These are phyloP conservation scores for Tetraneura akinire DNA, from an alignment of 1,140 invertebrate genomes.

Conservation along the genomic window DNA sequence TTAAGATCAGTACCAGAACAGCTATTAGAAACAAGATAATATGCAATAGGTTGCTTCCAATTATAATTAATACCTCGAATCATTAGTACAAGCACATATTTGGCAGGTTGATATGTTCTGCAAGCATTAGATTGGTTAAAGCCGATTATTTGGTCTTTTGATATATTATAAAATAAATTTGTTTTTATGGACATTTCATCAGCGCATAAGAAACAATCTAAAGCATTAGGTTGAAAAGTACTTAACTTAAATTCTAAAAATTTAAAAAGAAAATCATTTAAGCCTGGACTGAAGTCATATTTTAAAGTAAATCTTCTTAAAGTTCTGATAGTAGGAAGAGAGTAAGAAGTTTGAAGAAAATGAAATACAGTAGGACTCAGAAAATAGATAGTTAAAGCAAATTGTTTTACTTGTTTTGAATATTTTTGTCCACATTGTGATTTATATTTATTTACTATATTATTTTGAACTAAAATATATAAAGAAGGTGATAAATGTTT, in stretches of 20 bases:
- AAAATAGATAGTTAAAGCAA: too few relatives aligned
- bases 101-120: constrained; percentile 10
- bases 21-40: constrained; percentile 10
- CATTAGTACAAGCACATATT: constrained; percentile 16
- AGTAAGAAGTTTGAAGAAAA: not conserved
- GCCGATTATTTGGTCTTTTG: constrained; percentile 4
- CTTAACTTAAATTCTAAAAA: constrained; percentile 10
- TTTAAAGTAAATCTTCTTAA: constrained; percentile 3
- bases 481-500: not conserved
- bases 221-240: not conserved
- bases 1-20: not conserved
- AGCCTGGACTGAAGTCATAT: not conserved
- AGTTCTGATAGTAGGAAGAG: not conserved
- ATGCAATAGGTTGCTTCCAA: constrained; percentile 41
- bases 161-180: not conserved
- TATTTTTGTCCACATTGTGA: not conserved
- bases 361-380: not conserved
- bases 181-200: constrained; percentile 32
- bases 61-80: constrained; percentile 5
- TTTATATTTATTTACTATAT: not conserved
- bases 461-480: constrained; percentile 12
- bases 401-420: constrained; percentile 4
- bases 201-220: not conserved
- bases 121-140: not conserved
- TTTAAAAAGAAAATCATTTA: constrained; percentile 11